Conservation (phyloP, 1,140 invertebrate species). For the Microvelia longipes region DNA sequence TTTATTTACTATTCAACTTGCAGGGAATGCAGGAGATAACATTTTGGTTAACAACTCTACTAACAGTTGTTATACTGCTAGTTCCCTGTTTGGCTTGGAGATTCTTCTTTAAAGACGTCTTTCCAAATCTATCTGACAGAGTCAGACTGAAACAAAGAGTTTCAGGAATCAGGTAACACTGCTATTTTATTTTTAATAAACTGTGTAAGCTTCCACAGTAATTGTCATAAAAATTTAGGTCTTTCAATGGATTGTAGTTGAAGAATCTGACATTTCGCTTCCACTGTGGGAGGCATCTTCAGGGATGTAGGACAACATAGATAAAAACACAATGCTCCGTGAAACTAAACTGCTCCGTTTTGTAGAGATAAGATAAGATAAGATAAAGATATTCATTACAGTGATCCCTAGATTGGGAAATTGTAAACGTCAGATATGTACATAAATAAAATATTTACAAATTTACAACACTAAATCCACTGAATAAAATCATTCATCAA, state of each 20-base stretch:
- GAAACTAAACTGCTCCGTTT: neutral
- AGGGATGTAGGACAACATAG: too few relatives aligned
- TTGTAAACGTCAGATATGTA: too few relatives aligned
- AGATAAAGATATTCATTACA: too few relatives aligned
- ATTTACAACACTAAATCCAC: too few relatives aligned
- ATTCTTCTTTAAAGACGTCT: conserved; percentile 76
- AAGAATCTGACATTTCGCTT: too few relatives aligned
- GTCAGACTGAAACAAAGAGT: conserved; percentile 69
- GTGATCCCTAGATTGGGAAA: too few relatives aligned
- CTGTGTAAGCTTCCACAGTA: neutral
- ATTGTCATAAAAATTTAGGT: neutral
- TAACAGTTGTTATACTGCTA: conserved; percentile 72
- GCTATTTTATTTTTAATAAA: neutral
- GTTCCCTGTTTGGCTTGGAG: conserved; percentile 88
- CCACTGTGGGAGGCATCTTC: too few relatives aligned
- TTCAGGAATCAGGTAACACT: conserved; percentile 24
- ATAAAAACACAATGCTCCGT: neutral
- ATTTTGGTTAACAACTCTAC: conserved; percentile 88
- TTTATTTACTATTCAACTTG: too few relatives aligned
- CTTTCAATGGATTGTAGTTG: too few relatives aligned
- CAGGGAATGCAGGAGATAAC: conserved; percentile 70
- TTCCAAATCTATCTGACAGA: conserved; percentile 80
- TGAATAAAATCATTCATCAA: too few relatives aligned
- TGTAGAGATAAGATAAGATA: neutral
- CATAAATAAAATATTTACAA: too few relatives aligned